Conservation (phyloP, 2,113 vertebrate species). For the Limanda limanda region DNA sequence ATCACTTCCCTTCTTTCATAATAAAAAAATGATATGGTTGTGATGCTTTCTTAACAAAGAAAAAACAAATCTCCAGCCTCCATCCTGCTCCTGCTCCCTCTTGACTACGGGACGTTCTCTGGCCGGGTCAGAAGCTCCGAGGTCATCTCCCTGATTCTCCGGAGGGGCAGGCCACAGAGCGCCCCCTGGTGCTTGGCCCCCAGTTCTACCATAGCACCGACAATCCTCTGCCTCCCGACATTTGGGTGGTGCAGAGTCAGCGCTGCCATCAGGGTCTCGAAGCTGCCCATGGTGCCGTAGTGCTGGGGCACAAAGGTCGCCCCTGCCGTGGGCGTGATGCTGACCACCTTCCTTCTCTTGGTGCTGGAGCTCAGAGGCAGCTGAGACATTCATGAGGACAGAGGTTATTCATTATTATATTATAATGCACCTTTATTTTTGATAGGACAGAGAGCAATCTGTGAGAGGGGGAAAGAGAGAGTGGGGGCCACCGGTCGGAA, state of each 20-base stretch:
- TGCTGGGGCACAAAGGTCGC: conserved; percentile 66
- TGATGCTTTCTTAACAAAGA: neutral
- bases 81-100: neutral
- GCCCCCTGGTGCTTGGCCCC: conserved; percentile 45
- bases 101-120: neutral
- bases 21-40: neutral
- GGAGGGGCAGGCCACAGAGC: conserved; percentile 70
- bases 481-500: no score
- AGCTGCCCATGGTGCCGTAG: conserved; percentile 70
- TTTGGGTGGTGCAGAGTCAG: conserved; percentile 66
- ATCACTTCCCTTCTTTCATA: neutral
- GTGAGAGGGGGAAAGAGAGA: no score
- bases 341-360: conserved; percentile 47
- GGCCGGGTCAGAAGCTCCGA: conserved; percentile 68
- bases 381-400: neutral
- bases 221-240: conserved; percentile 48
- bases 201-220: conserved; percentile 66
- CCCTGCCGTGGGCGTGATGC: conserved; percentile 48
- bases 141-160: conserved; percentile 71
- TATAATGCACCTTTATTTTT: no score
- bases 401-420: neutral
- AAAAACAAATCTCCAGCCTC: neutral
- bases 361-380: conserved; percentile 23
- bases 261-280: conserved; percentile 69
- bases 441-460: no score